Percentiles rank a stretch among this genome's conserved stretches.
Conservation (phyloP, 2,113 vertebrate species). For the Canis aureus region DNA sequence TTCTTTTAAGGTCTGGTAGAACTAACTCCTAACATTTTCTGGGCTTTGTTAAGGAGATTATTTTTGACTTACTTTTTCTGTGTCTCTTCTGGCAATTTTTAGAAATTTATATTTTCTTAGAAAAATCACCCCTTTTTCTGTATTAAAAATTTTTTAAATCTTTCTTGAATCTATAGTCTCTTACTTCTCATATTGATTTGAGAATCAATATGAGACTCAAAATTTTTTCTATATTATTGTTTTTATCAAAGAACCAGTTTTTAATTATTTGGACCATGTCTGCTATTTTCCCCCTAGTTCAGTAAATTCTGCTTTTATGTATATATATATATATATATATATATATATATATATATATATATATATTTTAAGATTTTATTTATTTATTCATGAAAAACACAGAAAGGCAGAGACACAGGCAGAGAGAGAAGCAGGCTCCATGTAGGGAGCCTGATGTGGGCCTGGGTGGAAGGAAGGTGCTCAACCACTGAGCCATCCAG, state of each 20-base stretch:
- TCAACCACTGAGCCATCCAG: too few species aligned
- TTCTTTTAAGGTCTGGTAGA: neutral
- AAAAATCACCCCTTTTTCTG: neutral
- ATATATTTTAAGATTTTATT: too few species aligned
- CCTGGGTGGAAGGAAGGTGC: too few species aligned
- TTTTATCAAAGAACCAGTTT: neutral
- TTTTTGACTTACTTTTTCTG: neutral
- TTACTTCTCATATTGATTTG: slow-evolving; percentile 11
- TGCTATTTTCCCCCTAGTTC: neutral
- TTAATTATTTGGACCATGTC: neutral
- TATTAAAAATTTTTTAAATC: neutral
- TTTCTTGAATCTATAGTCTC: neutral
- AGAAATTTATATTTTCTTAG: neutral
- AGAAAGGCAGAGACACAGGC: too few species aligned
- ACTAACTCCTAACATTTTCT: neutral
- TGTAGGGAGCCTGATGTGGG: too few species aligned
- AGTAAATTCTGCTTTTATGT: neutral
- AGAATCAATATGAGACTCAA: neutral
- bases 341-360: too few species aligned
- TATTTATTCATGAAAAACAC: too few species aligned
- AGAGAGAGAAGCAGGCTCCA: too few species aligned
- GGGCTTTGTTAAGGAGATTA: neutral
- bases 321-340: too few species aligned
- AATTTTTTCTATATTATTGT: neutral
- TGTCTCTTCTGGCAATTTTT: slow-evolving; percentile 3